Conservation (phyloP, 1,140 invertebrate species). For the Aphis gossypii region DNA sequence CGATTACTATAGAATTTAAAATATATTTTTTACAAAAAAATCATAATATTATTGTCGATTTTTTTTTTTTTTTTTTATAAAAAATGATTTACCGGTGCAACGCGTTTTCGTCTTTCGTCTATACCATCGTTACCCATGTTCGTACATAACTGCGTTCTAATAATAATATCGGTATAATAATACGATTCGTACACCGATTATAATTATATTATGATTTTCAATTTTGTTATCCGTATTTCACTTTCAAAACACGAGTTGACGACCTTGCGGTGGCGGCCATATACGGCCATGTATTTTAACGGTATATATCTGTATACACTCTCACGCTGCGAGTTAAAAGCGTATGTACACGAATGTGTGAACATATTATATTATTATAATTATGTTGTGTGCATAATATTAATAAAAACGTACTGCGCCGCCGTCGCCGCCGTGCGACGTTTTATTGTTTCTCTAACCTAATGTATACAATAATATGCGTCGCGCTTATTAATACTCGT, state of each 20-base stretch:
- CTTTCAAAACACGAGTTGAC: constrained; percentile 48
- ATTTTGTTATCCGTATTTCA: constrained; percentile 7
- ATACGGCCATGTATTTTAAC: not conserved
- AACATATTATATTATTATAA: not conserved
- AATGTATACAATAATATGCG: not conserved
- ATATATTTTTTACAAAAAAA: too few relatives aligned
- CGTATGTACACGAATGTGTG: not conserved
- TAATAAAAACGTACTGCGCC: not conserved
- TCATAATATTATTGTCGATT: too few relatives aligned
- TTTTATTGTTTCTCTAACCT: not conserved
- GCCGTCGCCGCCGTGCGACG: too few relatives aligned
- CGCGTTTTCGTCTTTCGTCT: too few relatives aligned
- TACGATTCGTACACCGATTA: constrained; percentile 62
- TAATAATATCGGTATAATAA: constrained; percentile 54
- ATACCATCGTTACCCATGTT: not conserved
- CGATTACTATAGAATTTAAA: too few relatives aligned
- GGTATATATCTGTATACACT: not conserved
- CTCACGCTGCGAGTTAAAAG: not conserved
- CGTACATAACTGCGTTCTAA: not conserved
- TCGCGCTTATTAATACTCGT: not conserved
- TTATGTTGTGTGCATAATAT: not conserved
- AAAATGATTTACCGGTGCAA: too few relatives aligned
- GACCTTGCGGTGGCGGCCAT: constrained; percentile 36
- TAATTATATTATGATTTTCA: not conserved
- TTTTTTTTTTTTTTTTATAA: too few relatives aligned